These are phyloP conservation scores for Meganola albula DNA, from an alignment of 2,888 invertebrate genomes.

Conservation along the genomic window DNA sequence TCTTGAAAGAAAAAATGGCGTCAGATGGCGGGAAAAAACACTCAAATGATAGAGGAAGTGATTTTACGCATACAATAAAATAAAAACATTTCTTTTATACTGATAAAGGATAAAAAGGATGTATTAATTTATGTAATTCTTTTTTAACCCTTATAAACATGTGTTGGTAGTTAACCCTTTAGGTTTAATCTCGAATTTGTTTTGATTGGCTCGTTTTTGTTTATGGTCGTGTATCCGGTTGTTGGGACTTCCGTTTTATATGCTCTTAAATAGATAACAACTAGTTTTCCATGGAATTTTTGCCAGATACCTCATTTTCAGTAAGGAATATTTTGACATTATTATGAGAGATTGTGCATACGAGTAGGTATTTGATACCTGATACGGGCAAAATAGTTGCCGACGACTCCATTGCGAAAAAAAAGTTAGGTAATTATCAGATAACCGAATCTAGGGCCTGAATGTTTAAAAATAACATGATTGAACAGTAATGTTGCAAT, in stretches of 20 bases:
- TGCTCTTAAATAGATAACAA: slow-evolving; percentile 24
- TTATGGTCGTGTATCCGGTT: slow-evolving; percentile 53
- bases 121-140: slow-evolving; percentile 75
- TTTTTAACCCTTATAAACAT: slow-evolving; percentile 72
- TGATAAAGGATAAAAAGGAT: slow-evolving; percentile 55
- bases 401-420: no score
- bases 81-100: slow-evolving; percentile 49
- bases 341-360: no score
- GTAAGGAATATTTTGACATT: no score
- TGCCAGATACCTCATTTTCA: no score
- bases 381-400: no score
- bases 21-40: slow-evolving; percentile 64
- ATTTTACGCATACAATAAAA: slow-evolving; percentile 66
- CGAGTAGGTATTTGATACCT: no score
- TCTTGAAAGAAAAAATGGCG: slow-evolving; percentile 56
- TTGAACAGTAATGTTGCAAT: no score
- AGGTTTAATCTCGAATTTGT: slow-evolving; percentile 70
- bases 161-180: slow-evolving; percentile 65
- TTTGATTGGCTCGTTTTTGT: slow-evolving; percentile 58
- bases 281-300: slow-evolving; percentile 4
- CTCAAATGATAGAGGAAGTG: slow-evolving; percentile 68
- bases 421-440: no score
- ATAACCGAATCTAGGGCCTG: no score
- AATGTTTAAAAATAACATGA: no score
- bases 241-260: slow-evolving; percentile 40